Evolutionary conservation across 2,797 vertebrate species (phyloP), one percentile per base, ranked within the genome.

Genomic region (Ceryle rudis): DNA sequence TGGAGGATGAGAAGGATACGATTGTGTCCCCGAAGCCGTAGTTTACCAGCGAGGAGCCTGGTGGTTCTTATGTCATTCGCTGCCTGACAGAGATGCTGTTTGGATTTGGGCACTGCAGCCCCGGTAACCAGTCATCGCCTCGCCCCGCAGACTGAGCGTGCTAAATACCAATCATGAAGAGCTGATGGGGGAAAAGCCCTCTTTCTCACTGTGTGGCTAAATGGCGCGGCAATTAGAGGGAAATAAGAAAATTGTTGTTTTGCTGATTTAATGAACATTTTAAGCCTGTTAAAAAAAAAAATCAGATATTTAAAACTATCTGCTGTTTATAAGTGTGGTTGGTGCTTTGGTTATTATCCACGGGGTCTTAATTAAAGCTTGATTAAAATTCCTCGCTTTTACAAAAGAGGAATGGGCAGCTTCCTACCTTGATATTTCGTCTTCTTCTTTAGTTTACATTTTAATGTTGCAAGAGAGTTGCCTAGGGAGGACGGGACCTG

Each of bases 261-360:
- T 98, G 96, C 98, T 97, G 95, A 97, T 98, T 95, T 98, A 98
- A 98, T 98, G 97, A 98, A 98, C 97, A 97, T 98, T 98, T 98
- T 96, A 95, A 97, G 93, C 87, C 83, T 90, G 91, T 96, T 96
- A 92, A 19, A 91, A 91, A 19, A 91, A 91, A 58, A 54, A 54
- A 17, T 96, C 95, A 94, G 89, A 96, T 96, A 96, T 97, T 97
- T 96, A 23, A 95, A 98, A 96, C 95, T 97, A 81, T 96, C 96
- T 97, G 91, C 93, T 97, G 94, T 95, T 97, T 96, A 47, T 94
- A 97, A 97, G 95, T 95, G 94, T 92, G 92, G 95, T 96, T 97
- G 95, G 86, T 94, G 95, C 97, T 97, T 97, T 95, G 94, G 96
- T 97, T 98, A 95, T 97, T 98, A 98, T 97, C 97, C 97, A 83